Base-by-base conservation (phyloP, 2,888 invertebrate species). In the Heterodera filipjevi region DNA sequence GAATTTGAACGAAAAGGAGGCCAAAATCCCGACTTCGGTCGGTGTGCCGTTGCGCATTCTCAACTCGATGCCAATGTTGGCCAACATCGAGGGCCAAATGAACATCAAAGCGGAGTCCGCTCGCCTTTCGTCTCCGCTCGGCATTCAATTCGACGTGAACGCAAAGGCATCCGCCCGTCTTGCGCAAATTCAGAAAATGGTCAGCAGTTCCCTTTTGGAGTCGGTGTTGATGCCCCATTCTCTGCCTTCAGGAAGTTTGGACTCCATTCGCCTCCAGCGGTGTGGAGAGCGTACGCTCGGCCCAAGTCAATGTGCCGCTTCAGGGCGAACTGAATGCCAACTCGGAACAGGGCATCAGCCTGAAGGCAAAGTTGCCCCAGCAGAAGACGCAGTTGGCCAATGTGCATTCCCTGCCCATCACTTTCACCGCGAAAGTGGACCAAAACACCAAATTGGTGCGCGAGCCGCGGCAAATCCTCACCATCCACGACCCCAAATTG, bases 31-130 rank as follows among this genome's bases (percentile, higher is more conserved):
- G 71, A 86, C 86, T 53, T 82, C 84, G 68, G 39, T 84, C 68
- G 87, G 87, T 78, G 80, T 86, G 32, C 87, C 87, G 70, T 80
- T 87, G 59, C 77, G 75, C 35, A 33, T 84, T 64, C 32, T 39
- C 27, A 70, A 53, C 71, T 46, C 71, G 6, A 77, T 66, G 49
- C 76, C 83, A 10, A 46, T 73, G 16, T 35, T 82, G n/a, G 77
- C 75, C 44, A 49, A 77, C 66, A 64, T 84, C 71, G 39, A 78
- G 14, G 84, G 79, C n/a, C 30, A 33, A 35, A 49, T 64, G 30
- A 77, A 79, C 44, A 59, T 76, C 46, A 49, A 77, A 30, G 66
- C 49, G 59, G 68, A 77, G 44, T 33, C 32, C 22, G 76, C 72
- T 10, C 35, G 46, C 19, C 39, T 59, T 27, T 27, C 16, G 12